A percentile compares a stretch with the other conserved stretches of the same genome.
Conservation (phyloP, 2,797 vertebrate genomes). For the Dicrostonyx torquatus region DNA sequence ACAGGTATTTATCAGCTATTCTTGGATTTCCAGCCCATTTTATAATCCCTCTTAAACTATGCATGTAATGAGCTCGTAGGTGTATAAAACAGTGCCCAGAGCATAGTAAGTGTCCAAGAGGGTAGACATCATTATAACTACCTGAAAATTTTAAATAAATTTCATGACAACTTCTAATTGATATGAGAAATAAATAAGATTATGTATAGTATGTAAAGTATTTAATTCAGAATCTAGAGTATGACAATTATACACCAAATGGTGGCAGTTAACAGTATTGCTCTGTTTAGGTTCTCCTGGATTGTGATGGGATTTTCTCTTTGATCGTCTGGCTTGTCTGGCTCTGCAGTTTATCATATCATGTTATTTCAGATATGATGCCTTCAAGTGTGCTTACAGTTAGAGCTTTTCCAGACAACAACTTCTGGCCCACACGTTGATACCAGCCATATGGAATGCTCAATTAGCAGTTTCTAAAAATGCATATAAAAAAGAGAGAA, state of each 20-base stretch:
- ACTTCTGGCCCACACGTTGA: neutral
- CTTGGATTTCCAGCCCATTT: neutral
- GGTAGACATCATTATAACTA: slow-evolving; percentile 12
- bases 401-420: slow-evolving; percentile 32
- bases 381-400: slow-evolving; percentile 32
- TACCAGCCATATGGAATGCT: neutral
- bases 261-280: neutral
- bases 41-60: neutral
- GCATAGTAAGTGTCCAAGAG: slow-evolving; percentile 26
- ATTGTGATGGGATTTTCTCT: slow-evolving; percentile 20
- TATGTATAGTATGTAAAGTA: neutral
- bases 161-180: neutral
- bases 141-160: slow-evolving; percentile 23
- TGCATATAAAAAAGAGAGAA: neutral
- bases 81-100: slow-evolving; percentile 11
- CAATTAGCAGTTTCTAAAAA: slow-evolving; percentile 34
- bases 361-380: slow-evolving; percentile 28
- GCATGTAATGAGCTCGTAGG: neutral
- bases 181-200: slow-evolving; percentile 35
- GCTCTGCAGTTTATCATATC: slow-evolving; percentile 31
- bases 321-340: slow-evolving; percentile 5
- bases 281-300: slow-evolving; percentile 36
- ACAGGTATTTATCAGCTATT: neutral
- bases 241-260: neutral
- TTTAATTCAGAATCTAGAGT: slow-evolving; percentile 18